A percentile compares a stretch with the other conserved stretches of the same genome.
Evolutionary conservation across 1,140 invertebrate species (phyloP).

Genomic region (Dendroctonus valens): DNA sequence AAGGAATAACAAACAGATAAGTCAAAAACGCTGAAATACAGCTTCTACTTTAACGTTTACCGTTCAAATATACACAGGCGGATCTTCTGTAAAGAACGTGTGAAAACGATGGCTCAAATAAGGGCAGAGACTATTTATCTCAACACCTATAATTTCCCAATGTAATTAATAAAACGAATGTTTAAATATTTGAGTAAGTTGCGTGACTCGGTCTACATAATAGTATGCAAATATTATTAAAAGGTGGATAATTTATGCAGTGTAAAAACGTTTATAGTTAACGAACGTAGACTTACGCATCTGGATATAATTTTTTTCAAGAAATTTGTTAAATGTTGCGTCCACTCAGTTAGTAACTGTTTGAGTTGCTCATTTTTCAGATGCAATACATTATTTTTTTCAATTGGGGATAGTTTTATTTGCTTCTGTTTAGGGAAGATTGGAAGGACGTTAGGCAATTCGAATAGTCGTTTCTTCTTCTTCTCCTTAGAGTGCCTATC

Average conservation of each 20-base stretch:
- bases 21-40: slow-evolving; percentile 19
- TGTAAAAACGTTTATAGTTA: neutral
- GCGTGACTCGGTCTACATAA: neutral
- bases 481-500: no score
- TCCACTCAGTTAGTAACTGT: no score
- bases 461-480: no score
- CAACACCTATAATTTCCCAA: slow-evolving; percentile 15
- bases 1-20: slow-evolving; percentile 30
- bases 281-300: neutral
- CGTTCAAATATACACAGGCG: slow-evolving; percentile 9
- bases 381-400: no score
- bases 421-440: no score
- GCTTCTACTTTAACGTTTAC: slow-evolving; percentile 17
- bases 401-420: no score
- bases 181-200: slow-evolving; percentile 6
- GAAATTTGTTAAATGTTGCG: no score
- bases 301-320: no score
- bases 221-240: slow-evolving; percentile 5
- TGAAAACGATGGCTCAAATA: slow-evolving; percentile 19
- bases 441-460: no score
- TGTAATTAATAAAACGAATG: slow-evolving; percentile 3
- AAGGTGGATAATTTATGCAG: neutral
- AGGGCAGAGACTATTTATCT: slow-evolving; percentile 11
- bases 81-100: slow-evolving; percentile 22
- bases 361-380: no score